phyloP scores from a whole-genome alignment of 2,113 vertebrate species.

The Notarius quadriscutis region DNA sequence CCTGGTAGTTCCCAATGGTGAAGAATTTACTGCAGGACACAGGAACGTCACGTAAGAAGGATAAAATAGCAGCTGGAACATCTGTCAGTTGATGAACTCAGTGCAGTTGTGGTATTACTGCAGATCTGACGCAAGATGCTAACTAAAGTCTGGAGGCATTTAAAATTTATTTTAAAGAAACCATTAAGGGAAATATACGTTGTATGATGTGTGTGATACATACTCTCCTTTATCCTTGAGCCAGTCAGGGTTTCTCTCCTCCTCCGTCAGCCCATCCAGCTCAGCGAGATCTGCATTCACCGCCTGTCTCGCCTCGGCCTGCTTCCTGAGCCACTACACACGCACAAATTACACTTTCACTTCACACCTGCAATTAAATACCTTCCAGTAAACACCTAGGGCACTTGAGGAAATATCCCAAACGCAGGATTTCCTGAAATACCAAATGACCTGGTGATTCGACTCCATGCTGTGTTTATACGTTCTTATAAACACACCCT shows the following conservation, averaged over 20 bases:
- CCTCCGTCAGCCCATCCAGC: conserved; percentile 82
- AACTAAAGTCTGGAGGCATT: neutral
- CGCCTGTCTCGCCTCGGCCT: conserved; percentile 81
- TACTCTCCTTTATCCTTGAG: conserved; percentile 94
- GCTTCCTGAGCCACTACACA: conserved; percentile 85
- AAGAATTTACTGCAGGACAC: conserved; percentile 81
- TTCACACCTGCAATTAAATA: neutral
- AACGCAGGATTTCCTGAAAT: neutral
- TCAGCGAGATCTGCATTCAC: conserved; percentile 73
- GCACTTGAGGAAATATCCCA: too few species aligned
- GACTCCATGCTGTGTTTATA: neutral
- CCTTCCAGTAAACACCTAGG: neutral
- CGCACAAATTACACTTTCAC: neutral
- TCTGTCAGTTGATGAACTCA: neutral
- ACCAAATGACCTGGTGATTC: neutral
- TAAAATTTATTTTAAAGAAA: neutral
- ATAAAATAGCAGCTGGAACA: neutral
- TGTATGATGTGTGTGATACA: conserved; percentile 57
- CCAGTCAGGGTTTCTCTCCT: conserved; percentile 90
- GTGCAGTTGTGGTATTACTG: neutral
- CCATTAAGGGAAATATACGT: neutral
- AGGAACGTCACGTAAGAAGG: too few species aligned
- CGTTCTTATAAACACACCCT: neutral
- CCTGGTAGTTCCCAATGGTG: conserved; percentile 80
- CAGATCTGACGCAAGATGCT: neutral